Evolutionary conservation across 2,888 invertebrate species (phyloP).

Genomic region (Girardia tigrina): DNA sequence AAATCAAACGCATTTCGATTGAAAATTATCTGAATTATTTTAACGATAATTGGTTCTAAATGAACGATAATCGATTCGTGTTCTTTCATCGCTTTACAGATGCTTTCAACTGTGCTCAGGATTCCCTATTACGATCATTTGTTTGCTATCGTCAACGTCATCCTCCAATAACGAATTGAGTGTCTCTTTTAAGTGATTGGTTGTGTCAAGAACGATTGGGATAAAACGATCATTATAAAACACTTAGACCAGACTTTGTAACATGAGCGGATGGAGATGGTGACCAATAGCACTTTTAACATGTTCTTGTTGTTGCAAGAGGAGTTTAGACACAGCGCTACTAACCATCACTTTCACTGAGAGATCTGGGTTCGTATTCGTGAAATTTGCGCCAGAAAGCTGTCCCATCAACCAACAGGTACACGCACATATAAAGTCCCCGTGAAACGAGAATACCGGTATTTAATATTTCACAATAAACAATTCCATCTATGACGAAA

Average conservation of each 20-base stretch:
- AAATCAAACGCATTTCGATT: constrained; percentile 59
- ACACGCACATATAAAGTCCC: constrained; percentile 76
- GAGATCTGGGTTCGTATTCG: constrained; percentile 65
- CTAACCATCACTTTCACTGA: constrained; percentile 94
- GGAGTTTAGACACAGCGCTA: constrained; percentile 75
- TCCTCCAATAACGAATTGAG: constrained; percentile 40
- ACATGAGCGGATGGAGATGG: constrained; percentile 27
- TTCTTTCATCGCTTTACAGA: constrained; percentile 76
- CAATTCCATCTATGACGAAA: constrained; percentile 79
- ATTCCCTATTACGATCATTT: constrained; percentile 91
- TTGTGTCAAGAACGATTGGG: constrained; percentile 84
- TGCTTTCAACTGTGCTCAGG: constrained; percentile 82
- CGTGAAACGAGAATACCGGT: constrained; percentile 71
- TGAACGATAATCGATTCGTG: constrained; percentile 44
- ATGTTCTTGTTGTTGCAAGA: constrained; percentile 63
- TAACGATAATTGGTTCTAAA: constrained; percentile 33
- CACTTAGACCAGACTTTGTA: constrained; percentile 69
- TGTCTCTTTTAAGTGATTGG: constrained; percentile 62
- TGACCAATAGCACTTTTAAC: constrained; percentile 16
- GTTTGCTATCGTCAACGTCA: constrained; percentile 54
- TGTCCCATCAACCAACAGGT: constrained; percentile 88
- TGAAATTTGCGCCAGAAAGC: constrained; percentile 73
- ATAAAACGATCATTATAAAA: constrained; percentile 74
- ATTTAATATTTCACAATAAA: constrained; percentile 79
- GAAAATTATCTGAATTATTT: constrained; percentile 29